These are phyloP conservation scores for Hoplias malabaricus DNA, from an alignment of 2,113 vertebrate species.

Conservation along the genomic window DNA sequence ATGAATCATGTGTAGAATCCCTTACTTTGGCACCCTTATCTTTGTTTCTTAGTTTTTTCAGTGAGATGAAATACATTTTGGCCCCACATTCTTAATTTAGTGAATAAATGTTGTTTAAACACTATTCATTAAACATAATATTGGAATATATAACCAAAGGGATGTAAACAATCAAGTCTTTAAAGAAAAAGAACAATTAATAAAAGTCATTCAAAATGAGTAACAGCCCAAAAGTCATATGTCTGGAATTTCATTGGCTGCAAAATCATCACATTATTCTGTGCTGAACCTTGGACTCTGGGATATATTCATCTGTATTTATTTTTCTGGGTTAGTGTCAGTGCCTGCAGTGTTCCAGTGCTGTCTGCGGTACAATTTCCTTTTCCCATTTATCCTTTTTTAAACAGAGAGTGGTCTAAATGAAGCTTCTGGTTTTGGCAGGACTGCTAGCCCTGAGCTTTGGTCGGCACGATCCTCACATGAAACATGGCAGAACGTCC, in stretches of 20 bases:
- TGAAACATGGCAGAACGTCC: constrained; percentile 67
- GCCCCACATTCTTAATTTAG: no score
- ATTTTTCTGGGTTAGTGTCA: not conserved
- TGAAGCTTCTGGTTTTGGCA: constrained; percentile 78
- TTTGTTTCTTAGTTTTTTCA: no score
- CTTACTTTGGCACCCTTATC: no score
- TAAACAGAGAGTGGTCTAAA: constrained; percentile 44
- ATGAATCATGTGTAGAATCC: no score
- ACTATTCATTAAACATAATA: no score
- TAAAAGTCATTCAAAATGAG: no score
- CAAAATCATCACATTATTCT: not conserved
- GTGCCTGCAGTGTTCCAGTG: not conserved
- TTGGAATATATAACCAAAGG: no score
- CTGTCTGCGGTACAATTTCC: not conserved
- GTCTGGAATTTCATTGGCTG: not conserved
- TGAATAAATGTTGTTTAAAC: no score
- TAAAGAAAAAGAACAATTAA: no score
- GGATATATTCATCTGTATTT: not conserved
- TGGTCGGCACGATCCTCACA: constrained; percentile 77
- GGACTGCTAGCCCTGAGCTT: constrained; percentile 67
- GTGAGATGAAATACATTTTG: no score
- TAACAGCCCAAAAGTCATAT: no score
- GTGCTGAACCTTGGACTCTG: not conserved
- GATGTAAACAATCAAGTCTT: no score
- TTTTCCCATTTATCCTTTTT: not conserved